Conservation (phyloP, 37 sponge, comb jelly and placozoan genomes). For the Agelas oroides region DNA sequence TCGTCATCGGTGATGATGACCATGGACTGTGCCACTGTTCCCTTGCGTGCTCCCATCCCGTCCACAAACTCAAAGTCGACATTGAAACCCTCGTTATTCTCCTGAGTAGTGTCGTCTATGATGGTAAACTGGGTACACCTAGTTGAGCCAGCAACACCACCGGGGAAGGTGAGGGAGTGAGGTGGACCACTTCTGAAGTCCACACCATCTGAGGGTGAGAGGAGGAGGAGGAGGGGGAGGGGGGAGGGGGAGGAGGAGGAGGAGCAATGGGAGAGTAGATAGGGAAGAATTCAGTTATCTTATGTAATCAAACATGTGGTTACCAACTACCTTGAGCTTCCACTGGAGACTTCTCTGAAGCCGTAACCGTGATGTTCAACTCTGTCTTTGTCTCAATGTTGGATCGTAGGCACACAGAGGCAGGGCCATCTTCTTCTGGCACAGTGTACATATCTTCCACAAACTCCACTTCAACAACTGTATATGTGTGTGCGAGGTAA, state of each 20-base stretch:
- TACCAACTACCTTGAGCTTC: not conserved
- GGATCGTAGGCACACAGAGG: not conserved
- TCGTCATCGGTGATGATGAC: not conserved
- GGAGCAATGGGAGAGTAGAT: not conserved
- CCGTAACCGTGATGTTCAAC: no score
- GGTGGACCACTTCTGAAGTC: not conserved
- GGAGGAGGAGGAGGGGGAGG: no score
- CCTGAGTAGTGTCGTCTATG: not conserved
- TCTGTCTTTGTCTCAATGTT: not conserved
- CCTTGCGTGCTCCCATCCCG: not conserved
- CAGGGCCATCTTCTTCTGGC: not conserved
- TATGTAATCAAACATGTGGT: no score
- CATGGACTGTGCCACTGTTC: not conserved
- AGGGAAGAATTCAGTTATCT: no score
- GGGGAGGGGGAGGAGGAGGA: conserved; percentile 3
- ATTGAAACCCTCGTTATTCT: not conserved
- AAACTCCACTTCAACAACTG: no score
- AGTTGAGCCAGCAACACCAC: not conserved
- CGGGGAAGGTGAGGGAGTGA: not conserved
- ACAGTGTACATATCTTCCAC: not conserved
- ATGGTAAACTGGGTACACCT: not conserved
- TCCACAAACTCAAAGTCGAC: not conserved
- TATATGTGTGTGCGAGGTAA: not conserved
- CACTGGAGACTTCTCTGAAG: no score
- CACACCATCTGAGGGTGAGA: not conserved